Evolutionary conservation across 2,888 invertebrate genomes (phyloP).

Genomic region (Drosophila parthenogenetica): DNA sequence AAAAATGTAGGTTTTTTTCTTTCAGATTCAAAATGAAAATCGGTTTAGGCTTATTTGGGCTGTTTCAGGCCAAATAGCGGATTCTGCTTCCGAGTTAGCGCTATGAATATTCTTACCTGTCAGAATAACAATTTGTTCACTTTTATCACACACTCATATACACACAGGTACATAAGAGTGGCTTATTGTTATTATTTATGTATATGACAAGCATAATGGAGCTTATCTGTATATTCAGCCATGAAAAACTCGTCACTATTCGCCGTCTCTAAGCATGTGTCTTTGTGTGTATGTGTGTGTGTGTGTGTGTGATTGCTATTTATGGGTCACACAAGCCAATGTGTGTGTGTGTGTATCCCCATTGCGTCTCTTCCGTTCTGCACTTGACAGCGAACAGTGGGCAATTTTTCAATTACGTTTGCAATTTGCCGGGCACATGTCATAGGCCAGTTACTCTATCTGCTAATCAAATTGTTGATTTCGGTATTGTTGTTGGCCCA

Average conservation of each 20-base stretch:
- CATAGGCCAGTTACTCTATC: constrained; percentile 42
- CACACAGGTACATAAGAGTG: constrained; percentile 10
- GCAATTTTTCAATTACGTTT: constrained; percentile 71
- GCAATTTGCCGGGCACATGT: constrained; percentile 46
- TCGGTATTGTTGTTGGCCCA: constrained; percentile 19
- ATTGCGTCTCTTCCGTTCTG: constrained; percentile 53
- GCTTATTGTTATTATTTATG: constrained; percentile 52
- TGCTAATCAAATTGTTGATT: constrained; percentile 49
- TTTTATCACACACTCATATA: constrained; percentile 37
- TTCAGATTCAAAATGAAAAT: constrained; percentile 27
- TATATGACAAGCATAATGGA: constrained; percentile 50
- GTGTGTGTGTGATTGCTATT: constrained; percentile 34
- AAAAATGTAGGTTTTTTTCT: neutral
- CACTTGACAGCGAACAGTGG: constrained; percentile 70
- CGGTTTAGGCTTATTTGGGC: constrained; percentile 36
- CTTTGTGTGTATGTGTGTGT: constrained; percentile 19
- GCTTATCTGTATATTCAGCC: constrained; percentile 46
- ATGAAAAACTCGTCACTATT: constrained; percentile 38
- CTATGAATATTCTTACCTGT: constrained; percentile 41
- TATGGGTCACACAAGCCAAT: constrained; percentile 36
- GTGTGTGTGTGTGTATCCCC: constrained; percentile 27
- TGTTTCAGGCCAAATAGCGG: constrained; percentile 15
- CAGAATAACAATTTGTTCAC: constrained; percentile 39
- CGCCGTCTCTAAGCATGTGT: neutral
- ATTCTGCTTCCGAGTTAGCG: neutral